Evolutionary conservation across 2,797 vertebrate genomes (phyloP).

Genomic region (Sebastes ruberrimus): DNA sequence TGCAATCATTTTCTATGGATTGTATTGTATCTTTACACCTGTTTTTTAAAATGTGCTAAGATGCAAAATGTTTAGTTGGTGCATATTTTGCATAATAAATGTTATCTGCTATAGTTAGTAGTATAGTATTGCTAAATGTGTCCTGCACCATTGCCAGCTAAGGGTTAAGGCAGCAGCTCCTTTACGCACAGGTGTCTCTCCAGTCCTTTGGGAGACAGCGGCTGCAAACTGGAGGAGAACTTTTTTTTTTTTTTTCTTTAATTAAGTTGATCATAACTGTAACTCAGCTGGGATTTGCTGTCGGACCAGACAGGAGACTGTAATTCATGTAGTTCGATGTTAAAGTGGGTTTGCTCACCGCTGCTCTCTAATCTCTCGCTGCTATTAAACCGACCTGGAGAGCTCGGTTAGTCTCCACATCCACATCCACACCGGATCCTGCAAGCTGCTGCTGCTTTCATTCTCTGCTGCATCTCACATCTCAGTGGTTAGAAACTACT

Average conservation of each 20-base stretch:
- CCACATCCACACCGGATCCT: slow-evolving; percentile 3
- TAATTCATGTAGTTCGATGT: slow-evolving; percentile 68
- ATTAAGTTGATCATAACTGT: slow-evolving; percentile 75
- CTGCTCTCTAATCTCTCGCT: slow-evolving; percentile 71
- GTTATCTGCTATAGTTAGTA: background rate
- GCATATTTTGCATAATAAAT: background rate
- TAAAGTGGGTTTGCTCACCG: slow-evolving; percentile 82
- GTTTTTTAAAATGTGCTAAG: background rate
- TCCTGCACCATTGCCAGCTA: slow-evolving; percentile 71
- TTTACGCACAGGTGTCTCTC: slow-evolving; percentile 90
- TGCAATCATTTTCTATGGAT: background rate
- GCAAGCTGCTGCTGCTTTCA: slow-evolving; percentile 24
- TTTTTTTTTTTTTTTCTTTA: slow-evolving; percentile 63
- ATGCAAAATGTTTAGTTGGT: background rate
- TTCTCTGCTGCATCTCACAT: background rate
- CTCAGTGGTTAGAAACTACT: background rate
- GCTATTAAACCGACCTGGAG: slow-evolving; percentile 66
- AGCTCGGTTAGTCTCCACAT: slow-evolving; percentile 41
- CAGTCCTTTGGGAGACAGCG: slow-evolving; percentile 46
- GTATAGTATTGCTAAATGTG: background rate
- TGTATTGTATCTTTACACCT: background rate
- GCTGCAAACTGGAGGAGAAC: slow-evolving; percentile 80
- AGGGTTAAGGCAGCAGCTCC: slow-evolving; percentile 89
- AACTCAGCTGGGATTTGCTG: slow-evolving; percentile 69
- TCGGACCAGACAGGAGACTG: slow-evolving; percentile 69